Base-by-base conservation (phyloP, 2,797 vertebrate species). In the Alcedo atthis region DNA sequence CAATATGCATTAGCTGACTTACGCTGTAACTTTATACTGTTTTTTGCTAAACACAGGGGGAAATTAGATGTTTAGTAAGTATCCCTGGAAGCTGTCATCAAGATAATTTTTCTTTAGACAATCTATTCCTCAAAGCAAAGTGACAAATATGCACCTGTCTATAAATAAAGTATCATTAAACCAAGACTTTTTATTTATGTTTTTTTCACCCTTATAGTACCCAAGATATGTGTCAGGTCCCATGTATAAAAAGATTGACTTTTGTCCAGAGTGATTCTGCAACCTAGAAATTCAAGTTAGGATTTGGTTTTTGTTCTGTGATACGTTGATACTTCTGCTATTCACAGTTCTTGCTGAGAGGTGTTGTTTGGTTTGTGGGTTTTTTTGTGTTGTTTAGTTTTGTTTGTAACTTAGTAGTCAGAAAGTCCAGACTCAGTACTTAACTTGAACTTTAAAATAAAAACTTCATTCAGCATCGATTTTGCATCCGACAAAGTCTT, bases 1-100 rank as follows among this genome's bases (percentile, higher is more conserved):
- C 76, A 91, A 67, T 81, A 79, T 43, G 45, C 46, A 58, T 70
- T 91, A 77, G 54, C 69, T 91, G 92, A 85, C 61, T 91, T 89
- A 20, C 3, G 15, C 40, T 78, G 35, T 40, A 92, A 37, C 66
- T 35, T 33, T 21, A 22, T 26, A 49, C 49, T 37, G 91, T 73
- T 62, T 81, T 6, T 1, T 84, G 62, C n/a, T 69, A 70, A 59
- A 93, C 81, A 67, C 3, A 57, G 37, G 28, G 22, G 57, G 8
- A 77, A 85, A 82, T 67, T 20, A 59, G 19, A 14, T 73, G 63
- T 51, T 89, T 30, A 59, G 19, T 51, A 81, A 92, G 16, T 30
- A 62, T 22, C 49, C 68, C 66, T 71, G 62, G 61, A 87, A 94
- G 30, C 11, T 75, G 87, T 69, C 35, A 45, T 53, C 51, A 81